Evolutionary conservation across 2,888 invertebrate species (phyloP), one percentile per base, ranked within the genome.

Genomic region (Calliopum simillimum): DNA sequence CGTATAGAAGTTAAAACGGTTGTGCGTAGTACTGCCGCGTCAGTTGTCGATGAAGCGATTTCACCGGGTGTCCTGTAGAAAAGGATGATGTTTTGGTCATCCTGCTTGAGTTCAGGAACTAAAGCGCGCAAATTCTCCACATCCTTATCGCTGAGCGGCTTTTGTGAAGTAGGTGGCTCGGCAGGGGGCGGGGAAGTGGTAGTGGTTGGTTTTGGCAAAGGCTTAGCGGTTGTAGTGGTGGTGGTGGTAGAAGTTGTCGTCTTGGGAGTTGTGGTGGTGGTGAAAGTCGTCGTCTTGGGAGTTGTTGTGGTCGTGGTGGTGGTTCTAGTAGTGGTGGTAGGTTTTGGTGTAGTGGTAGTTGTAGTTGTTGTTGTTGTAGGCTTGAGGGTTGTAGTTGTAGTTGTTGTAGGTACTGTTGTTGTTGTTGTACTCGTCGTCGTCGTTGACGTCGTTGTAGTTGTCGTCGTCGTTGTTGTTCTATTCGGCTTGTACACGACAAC

Each of bases 1-100:
- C 82, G 79, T 55, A 85, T 79, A 0, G 88, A 88, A 14, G 88
- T 87, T 5, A 88, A 85, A 76, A 87, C 85, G 0, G 89, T 88
- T 41, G 88, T 88, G 13, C 87, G 86, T 1, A 88, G 80, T 16
- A 88, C 88, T 4, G 87, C 87, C 65, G 79, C 77, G 70, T 82
- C 81, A 5, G 88, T 85, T 75, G 88, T 85, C 76, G 87, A 74
- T 0, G 75, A 51, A 0, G 74, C 65, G 5, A 77, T 73, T 16
- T 25, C n/a, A 25, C 77, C 77, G 6, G 87, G 84, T 77, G 88
- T 79, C 81, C 79, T 79, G 80, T 81, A 76, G 79, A 88, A 76
- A 80, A 86, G 78, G 70, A 84, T 82, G 4, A 85, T 70, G 74
- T 86, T 86, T 58, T 81, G 82, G 46, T 85, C 84, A 59, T 85